Conservation (phyloP, 2,797 vertebrate genomes). For the Kryptolebias ocellatus region DNA sequence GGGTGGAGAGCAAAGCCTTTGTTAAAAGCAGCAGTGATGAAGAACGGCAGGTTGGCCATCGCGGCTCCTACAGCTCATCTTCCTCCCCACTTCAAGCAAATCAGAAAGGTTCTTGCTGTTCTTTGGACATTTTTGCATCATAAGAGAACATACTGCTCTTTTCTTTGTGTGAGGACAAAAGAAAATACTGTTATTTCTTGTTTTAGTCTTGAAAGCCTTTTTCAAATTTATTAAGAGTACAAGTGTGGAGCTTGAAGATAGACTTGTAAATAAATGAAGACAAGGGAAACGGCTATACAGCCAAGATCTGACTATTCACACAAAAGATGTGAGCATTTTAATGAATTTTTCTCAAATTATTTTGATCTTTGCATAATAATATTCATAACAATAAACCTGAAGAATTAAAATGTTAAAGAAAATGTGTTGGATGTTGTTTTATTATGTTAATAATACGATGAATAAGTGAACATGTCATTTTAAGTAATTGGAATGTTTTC, state of each 20-base stretch:
- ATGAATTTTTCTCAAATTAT: background rate
- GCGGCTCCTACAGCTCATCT: constrained; percentile 61
- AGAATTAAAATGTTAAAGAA: background rate
- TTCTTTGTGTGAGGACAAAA: constrained; percentile 25
- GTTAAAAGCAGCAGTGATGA: constrained; percentile 76
- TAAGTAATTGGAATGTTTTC: background rate
- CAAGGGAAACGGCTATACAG: constrained; percentile 6
- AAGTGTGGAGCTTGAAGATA: constrained; percentile 13
- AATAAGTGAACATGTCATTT: background rate
- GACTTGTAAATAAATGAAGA: constrained; percentile 33
- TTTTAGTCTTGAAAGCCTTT: constrained; percentile 46
- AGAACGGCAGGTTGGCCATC: constrained; percentile 78
- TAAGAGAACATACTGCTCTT: constrained; percentile 51
- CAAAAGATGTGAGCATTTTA: background rate
- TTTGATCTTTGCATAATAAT: background rate
- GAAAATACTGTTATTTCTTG: constrained; percentile 37
- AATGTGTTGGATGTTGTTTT: background rate
- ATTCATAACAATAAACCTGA: background rate
- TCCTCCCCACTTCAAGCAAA: constrained; percentile 45
- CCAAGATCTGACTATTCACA: constrained; percentile 12
- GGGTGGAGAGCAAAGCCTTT: constrained; percentile 70
- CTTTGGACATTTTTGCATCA: constrained; percentile 71
- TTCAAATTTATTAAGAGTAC: constrained; percentile 16
- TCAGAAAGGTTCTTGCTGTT: constrained; percentile 54
- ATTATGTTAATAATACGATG: background rate